Percentiles rank a stretch among this genome's conserved stretches.
Conservation (phyloP, 2,113 vertebrate genomes). For the Antigone vipio region DNA sequence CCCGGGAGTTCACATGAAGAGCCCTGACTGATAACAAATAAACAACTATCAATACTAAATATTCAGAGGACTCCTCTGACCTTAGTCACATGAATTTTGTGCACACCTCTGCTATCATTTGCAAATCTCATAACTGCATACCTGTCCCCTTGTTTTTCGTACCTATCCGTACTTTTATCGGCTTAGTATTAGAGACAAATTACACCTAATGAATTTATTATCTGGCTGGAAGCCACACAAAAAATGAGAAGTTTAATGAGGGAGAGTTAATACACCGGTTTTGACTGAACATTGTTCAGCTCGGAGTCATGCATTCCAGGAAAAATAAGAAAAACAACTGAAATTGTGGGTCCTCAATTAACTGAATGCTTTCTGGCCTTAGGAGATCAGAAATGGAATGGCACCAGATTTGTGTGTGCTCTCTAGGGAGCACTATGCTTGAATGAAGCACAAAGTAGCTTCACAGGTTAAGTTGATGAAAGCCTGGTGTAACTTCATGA, state of each 20-base stretch:
- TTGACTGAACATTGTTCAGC: neutral
- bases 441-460: neutral
- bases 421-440: neutral
- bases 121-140: neutral
- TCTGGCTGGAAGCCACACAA: neutral
- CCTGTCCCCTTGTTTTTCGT: neutral
- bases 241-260: neutral
- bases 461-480: neutral
- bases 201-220: neutral
- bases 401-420: neutral
- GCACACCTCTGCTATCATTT: neutral
- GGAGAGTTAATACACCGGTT: neutral
- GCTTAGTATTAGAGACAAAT: neutral
- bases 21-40: neutral
- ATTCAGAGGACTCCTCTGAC: neutral
- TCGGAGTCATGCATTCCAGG: conserved; percentile 24
- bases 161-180: neutral
- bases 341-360: neutral
- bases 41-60: neutral
- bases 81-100: neutral
- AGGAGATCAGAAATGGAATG: neutral
- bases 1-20: neutral
- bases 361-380: neutral
- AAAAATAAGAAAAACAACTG: neutral
- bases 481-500: neutral